A percentile compares a stretch with the other conserved stretches of the same genome.
Conservation (phyloP, 1,140 invertebrate species). For the Drosophila guanche region DNA sequence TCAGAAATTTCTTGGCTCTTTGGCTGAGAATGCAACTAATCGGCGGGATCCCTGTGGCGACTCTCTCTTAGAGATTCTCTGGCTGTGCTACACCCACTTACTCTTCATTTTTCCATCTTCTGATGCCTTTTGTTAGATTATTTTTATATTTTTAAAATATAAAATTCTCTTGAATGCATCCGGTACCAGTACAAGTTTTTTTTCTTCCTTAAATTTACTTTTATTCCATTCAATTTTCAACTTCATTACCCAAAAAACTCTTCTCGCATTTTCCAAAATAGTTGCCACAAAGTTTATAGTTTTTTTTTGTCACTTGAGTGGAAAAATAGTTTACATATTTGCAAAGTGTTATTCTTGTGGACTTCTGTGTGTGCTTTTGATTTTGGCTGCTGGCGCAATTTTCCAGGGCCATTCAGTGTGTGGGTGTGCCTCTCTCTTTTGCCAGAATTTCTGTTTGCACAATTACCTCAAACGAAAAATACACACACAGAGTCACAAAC, state of each 20-base stretch:
- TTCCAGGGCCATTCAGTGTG: conserved; percentile 23
- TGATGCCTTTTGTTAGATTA: background rate
- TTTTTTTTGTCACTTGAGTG: conserved; percentile 19
- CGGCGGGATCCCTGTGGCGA: conserved; percentile 12
- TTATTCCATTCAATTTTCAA: background rate
- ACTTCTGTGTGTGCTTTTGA: conserved; percentile 27
- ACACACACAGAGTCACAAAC: conserved; percentile 22
- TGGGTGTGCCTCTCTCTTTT: conserved; percentile 10
- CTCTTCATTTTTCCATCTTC: background rate
- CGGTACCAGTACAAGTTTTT: background rate
- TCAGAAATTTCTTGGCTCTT: conserved; percentile 53
- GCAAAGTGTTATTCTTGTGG: conserved; percentile 27
- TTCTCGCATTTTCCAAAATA: conserved; percentile 7
- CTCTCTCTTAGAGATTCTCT: conserved; percentile 5
- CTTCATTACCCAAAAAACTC: conserved; percentile 8
- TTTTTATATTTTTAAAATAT: background rate
- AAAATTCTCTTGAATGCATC: too few relatives aligned
- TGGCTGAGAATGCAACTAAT: conserved; percentile 59
- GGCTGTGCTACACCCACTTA: background rate
- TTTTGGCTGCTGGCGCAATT: conserved; percentile 19
- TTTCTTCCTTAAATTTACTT: background rate
- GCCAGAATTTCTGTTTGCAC: conserved; percentile 54
- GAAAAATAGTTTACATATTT: conserved; percentile 31
- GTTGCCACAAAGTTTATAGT: conserved; percentile 6
- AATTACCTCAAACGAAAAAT: conserved; percentile 55